These are phyloP conservation scores for Paguma larvata DNA, from an alignment of 2,797 vertebrate genomes.

Conservation along the genomic window DNA sequence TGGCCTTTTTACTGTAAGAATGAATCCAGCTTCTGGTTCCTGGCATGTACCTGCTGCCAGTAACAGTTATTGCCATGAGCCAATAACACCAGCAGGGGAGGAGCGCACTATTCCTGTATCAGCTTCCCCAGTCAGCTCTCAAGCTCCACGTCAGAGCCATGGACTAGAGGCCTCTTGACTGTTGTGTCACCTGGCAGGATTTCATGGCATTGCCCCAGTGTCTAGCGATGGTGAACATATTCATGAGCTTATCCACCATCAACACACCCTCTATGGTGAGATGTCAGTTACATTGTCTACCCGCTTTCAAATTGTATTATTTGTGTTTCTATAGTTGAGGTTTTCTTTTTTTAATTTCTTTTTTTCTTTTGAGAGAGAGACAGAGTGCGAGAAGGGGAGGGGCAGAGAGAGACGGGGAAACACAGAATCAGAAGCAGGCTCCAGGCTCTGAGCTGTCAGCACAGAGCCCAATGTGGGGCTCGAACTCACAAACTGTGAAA, in stretches of 20 bases:
- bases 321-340: neutral
- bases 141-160: neutral
- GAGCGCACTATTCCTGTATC: neutral
- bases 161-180: neutral
- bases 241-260: neutral
- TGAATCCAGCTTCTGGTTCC: neutral
- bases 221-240: neutral
- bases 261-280: neutral
- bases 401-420: no score
- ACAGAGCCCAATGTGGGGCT: no score
- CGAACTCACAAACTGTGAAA: no score
- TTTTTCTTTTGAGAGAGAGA: no score
- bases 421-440: no score
- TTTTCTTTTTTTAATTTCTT: neutral
- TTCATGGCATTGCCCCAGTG: neutral
- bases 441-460: no score
- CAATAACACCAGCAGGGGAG: neutral
- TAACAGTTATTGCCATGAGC: no score
- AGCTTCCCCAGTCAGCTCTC: neutral
- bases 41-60: neutral
- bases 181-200: neutral
- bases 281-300: neutral
- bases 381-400: no score
- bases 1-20: neutral
- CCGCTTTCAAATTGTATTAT: neutral